phyloP scores from a whole-genome alignment of 2,113 vertebrate species.

The Circaetus cinerascens region DNA sequence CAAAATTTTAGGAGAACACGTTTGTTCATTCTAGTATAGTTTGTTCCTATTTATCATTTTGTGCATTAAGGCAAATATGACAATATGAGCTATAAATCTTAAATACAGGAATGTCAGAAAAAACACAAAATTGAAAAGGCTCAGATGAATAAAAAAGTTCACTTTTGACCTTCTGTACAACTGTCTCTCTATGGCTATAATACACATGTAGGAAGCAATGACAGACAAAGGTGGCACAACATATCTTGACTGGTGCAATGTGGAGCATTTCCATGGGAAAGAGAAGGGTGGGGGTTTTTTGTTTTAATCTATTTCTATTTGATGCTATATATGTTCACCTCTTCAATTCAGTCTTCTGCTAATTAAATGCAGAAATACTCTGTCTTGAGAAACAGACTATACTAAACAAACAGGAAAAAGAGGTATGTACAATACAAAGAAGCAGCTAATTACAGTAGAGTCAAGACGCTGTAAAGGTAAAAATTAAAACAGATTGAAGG shows the following conservation, averaged over 20 bases:
- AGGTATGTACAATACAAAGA: background rate
- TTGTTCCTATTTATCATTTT: background rate
- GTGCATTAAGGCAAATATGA: background rate
- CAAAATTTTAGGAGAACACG: background rate
- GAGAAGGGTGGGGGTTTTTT: background rate
- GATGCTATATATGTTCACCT: background rate
- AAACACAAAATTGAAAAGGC: background rate
- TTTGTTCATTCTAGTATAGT: background rate
- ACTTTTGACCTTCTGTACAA: background rate
- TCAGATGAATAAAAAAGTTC: background rate
- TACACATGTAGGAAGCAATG: background rate
- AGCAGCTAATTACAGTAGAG: background rate
- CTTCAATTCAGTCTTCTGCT: background rate
- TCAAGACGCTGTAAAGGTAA: background rate
- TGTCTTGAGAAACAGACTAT: background rate
- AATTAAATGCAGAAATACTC: background rate
- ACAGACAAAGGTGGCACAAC: background rate
- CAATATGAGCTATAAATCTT: background rate
- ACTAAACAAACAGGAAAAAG: background rate
- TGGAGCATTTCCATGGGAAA: background rate
- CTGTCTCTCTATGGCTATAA: background rate
- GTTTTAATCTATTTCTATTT: background rate
- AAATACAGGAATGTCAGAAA: background rate
- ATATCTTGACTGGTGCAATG: rapidly evolving
- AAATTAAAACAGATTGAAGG: background rate